Percentiles rank a stretch among this genome's conserved stretches.
Evolutionary conservation across 53 echinoderm and acorn worm species (phyloP).

Genomic region (Zoroaster sp.): DNA sequence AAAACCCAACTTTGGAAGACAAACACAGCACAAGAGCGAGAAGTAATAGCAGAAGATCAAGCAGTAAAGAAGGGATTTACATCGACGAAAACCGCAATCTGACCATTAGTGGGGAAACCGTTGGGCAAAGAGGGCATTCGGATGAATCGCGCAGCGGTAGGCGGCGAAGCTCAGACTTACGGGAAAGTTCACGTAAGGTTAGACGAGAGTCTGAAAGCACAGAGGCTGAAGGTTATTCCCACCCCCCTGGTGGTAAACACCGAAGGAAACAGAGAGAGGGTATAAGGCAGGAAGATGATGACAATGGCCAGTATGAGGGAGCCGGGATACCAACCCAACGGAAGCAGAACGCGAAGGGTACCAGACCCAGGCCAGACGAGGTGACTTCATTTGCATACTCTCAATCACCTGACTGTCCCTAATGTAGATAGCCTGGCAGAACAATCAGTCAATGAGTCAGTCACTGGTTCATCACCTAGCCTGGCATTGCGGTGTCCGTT

Average conservation of each 20-base stretch:
- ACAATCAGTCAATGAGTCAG: constrained; percentile 17
- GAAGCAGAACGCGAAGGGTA: constrained; percentile 34
- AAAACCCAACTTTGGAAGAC: constrained; percentile 9
- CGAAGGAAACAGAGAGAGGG: constrained; percentile 41
- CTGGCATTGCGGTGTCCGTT: constrained; percentile 54
- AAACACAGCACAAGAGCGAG: constrained; percentile 8
- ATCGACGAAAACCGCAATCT: constrained; percentile 38
- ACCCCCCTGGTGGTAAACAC: constrained; percentile 8
- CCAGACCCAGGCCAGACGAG: constrained; percentile 47
- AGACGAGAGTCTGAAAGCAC: neutral
- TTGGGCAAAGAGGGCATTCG: neutral
- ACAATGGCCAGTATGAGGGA: constrained; percentile 40
- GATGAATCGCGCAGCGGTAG: neutral
- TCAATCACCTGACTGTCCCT: constrained; percentile 10
- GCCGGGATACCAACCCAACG: constrained; percentile 17
- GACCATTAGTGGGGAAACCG: neutral
- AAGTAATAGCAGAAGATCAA: neutral
- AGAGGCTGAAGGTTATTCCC: neutral
- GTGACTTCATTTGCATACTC: constrained; percentile 52
- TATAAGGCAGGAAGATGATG: neutral
- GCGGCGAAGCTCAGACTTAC: neutral
- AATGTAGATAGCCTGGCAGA: constrained; percentile 48
- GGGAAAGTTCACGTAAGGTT: constrained; percentile 3
- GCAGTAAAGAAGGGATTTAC: constrained; percentile 27
- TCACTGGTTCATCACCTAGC: constrained; percentile 26